Base-by-base conservation (phyloP, 2,888 invertebrate genomes). In the Amiota minor region DNA sequence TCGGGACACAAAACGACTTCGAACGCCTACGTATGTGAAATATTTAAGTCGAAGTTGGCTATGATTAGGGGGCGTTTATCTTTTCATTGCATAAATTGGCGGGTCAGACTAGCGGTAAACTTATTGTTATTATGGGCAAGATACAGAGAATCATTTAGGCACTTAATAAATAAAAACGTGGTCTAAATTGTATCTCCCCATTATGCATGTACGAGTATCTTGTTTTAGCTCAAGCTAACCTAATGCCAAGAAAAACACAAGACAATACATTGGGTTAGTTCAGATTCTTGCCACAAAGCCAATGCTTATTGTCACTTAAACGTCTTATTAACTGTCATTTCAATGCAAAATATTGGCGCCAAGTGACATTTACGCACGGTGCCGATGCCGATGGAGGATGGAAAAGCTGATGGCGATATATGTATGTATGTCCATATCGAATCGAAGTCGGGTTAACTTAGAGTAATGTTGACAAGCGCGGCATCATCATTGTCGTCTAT, bases 261-360 rank as follows among this genome's bases (percentile, higher is more conserved):
- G 35, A 35, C 35, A 35, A 35, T 35, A 35, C 6, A 35, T 35
- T 35, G 35, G 35, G 35, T 35, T 35, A 35, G 35, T 35, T 35
- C 35, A 35, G 35, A 35, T 59, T 59, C 59, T 59, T 12, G 16
- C 59, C 14, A 12, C 53, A 50, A 50, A 59, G 16, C 59, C 16
- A 59, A 70, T 61, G 46, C 71, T 68, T 75, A 78, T 79, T 80
- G 81, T 79, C 81, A 79, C 78, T 80, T 80, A 81, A 80, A 78
- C 78, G 81, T 80, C 80, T 78, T 79, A 79, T 80, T 82, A 81
- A 81, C 80, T 78, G 79, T 79, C 76, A 82, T 76, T 81, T 71
- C 12, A 68, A 59, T 65, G 67, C 76, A 77, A 80, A 79, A 77
- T 78, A 79, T 80, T 81, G 83, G 82, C 85, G 85, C 85, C 85